Conservation (phyloP, 1,140 invertebrate genomes). For the Drosophila nebulosa region DNA sequence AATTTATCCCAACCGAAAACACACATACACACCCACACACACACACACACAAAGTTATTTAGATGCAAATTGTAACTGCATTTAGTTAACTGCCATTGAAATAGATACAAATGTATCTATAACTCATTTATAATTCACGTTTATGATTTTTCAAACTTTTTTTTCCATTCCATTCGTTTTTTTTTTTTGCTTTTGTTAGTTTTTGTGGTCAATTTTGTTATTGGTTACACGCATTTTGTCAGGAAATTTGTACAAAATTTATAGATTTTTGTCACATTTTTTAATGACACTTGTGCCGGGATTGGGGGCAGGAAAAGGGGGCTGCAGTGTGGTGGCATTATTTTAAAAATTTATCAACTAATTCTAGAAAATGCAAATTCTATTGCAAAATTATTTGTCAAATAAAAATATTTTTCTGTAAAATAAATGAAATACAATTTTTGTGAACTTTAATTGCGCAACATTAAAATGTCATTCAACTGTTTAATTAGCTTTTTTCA, state of each 20-base stretch:
- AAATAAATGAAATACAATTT: constrained; percentile 19
- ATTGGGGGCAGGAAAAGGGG: not conserved
- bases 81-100: not conserved
- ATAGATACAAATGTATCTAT: not conserved
- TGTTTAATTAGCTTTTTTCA: constrained; percentile 52
- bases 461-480: constrained; percentile 78
- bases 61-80: not conserved
- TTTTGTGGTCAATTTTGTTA: not conserved
- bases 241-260: constrained; percentile 1
- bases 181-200: not conserved
- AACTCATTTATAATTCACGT: not conserved
- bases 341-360: constrained; percentile 71
- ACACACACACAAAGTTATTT: not conserved
- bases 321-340: constrained; percentile 23
- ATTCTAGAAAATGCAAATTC: constrained; percentile 32
- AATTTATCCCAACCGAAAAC: no score
- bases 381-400: not conserved
- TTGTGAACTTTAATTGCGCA: constrained; percentile 55
- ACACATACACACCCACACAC: no score
- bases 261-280: constrained; percentile 34
- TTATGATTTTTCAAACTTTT: not conserved
- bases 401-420: not conserved
- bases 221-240: not conserved
- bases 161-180: not conserved
- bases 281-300: constrained; percentile 58